A percentile compares a stretch with the other conserved stretches of the same genome.
These are phyloP conservation scores for Mugil cephalus DNA, from an alignment of 2,113 vertebrate species.

Conservation along the genomic window DNA sequence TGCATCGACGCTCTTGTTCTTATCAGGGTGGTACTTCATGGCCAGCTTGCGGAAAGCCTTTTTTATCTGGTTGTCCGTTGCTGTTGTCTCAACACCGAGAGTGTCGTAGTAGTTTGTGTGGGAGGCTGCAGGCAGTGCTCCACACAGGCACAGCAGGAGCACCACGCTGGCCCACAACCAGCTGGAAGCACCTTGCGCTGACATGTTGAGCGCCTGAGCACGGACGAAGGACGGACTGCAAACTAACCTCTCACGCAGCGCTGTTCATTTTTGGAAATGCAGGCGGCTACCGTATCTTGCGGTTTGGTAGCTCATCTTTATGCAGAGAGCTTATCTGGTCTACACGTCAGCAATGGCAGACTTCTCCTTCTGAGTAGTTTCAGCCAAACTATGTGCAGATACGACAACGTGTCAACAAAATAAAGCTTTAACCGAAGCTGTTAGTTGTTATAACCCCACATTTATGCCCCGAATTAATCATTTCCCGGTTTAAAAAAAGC, in stretches of 20 bases:
- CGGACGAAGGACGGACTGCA: background rate
- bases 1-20: conserved; percentile 72
- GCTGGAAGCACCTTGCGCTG: conserved; percentile 11
- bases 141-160: conserved; percentile 41
- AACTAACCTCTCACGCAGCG: background rate
- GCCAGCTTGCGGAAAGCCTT: conserved; percentile 73
- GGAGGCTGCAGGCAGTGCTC: background rate
- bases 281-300: background rate
- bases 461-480: background rate
- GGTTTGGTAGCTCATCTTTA: conserved; percentile 17
- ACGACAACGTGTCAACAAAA: background rate
- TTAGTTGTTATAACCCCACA: background rate
- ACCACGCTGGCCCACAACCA: conserved; percentile 25
- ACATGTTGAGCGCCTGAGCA: conserved; percentile 22
- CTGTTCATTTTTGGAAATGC: background rate
- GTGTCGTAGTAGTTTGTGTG: conserved; percentile 58
- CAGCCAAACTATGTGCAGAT: background rate
- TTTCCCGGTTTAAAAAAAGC: background rate
- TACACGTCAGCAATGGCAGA: conserved; percentile 3
- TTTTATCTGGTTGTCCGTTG: conserved; percentile 72
- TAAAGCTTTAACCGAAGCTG: background rate
- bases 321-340: background rate
- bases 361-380: background rate
- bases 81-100: conserved; percentile 60
- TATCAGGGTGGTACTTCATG: conserved; percentile 79